Base-by-base conservation (phyloP, 2,113 vertebrate genomes). In the Anarrhichthys ocellatus region DNA sequence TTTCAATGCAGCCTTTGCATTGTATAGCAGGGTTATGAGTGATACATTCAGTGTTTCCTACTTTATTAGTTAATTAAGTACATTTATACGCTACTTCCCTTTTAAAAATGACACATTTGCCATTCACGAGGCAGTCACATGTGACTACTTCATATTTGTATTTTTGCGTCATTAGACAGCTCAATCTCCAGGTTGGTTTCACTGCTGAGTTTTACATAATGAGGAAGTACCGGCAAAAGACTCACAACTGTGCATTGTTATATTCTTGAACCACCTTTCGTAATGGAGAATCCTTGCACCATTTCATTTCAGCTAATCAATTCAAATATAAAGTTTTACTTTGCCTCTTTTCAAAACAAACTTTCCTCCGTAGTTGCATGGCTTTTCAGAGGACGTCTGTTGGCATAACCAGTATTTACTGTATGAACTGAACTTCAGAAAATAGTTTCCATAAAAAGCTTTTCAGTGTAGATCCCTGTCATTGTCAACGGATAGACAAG, bases 391-490 rank as follows among this genome's bases (percentile, higher is more conserved):
- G 32, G 17, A 64, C 9, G 6, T 62, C 54, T 77, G 22, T 83
- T 34, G 38, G 17, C 27, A 68, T 20, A 46, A 24, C 27, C 32
- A 27, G 15, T 54, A 67, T 24, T 44, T 80, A 65, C 9, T n/a
- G 11, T 59, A 68, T 32, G 29, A 85, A 63, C 14, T 17, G 13
- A 42, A 38, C 59, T 76, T 76, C 13, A 27, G 15, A 52, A 82
- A 29, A 46, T 22, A 44, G 70, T 76, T 76, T 76, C 13, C 6
- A 65, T 44, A 22, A 54, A 78, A 65, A 40, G 78, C 29, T 67
- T 79, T 87, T 84, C 58, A 81, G 17, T 11, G 59, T 27, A 72
- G 50, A 59, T 36, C 82, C 59, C 24, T 79, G 82, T 86, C 29
- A 54, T 4, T 56, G 81, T 80, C 70, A 82, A 67, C 20, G 78